These are phyloP conservation scores for Amblyteles armatorius DNA, from an alignment of 2,888 invertebrate species.

Conservation along the genomic window DNA sequence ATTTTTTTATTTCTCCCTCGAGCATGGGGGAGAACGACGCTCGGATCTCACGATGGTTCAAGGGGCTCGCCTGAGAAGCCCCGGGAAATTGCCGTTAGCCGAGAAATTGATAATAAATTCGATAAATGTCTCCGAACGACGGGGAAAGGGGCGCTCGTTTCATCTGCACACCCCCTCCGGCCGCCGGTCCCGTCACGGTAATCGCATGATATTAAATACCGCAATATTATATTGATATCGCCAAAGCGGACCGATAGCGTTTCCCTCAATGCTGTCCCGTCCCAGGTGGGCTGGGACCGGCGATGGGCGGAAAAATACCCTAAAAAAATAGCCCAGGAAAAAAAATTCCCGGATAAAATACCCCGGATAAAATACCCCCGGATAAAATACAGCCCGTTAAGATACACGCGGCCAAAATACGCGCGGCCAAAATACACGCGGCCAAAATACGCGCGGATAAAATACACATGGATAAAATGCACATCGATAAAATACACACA, in stretches of 20 bases:
- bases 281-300: neutral
- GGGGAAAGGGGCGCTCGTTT: slow-evolving; percentile 12
- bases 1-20: neutral
- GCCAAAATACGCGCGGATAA: too few species aligned
- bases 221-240: slow-evolving; percentile 79
- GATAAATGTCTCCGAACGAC: slow-evolving; percentile 73
- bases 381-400: too few species aligned
- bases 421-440: too few species aligned
- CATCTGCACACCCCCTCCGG: neutral
- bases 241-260: slow-evolving; percentile 63
- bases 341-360: too few species aligned
- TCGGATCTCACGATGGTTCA: slow-evolving; percentile 43
- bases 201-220: slow-evolving; percentile 81
- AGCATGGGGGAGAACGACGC: slow-evolving; percentile 36
- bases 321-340: too few species aligned
- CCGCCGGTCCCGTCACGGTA: slow-evolving; percentile 65
- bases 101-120: slow-evolving; percentile 84
- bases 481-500: too few species aligned
- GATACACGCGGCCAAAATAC: too few species aligned
- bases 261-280: slow-evolving; percentile 46
- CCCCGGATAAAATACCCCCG: too few species aligned
- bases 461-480: too few species aligned
- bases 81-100: slow-evolving; percentile 81
- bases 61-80: slow-evolving; percentile 57
- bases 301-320: too few species aligned